These are phyloP conservation scores for Patella depressa DNA, from an alignment of 2,888 invertebrate genomes.

Conservation along the genomic window DNA sequence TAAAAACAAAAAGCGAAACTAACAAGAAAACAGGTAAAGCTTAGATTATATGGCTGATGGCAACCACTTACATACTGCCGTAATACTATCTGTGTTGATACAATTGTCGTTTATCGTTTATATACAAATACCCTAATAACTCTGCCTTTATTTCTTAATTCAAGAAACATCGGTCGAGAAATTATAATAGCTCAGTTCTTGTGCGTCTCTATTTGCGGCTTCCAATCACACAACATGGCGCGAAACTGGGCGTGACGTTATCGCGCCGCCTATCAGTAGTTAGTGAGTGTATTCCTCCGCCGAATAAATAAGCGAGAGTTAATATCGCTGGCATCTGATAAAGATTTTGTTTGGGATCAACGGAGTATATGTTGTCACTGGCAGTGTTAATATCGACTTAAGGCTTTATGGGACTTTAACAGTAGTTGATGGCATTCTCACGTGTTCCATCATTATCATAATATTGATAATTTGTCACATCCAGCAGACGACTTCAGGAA, in stretches of 20 bases:
- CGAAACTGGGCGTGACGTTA: constrained; percentile 13
- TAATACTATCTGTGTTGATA: not conserved
- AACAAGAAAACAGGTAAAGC: not conserved
- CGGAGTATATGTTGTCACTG: not conserved
- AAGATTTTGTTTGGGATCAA: constrained; percentile 6
- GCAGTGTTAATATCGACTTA: constrained; percentile 3
- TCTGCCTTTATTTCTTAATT: not conserved
- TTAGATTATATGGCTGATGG: not conserved
- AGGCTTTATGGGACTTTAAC: constrained; percentile 2
- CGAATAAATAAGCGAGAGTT: constrained; percentile 25
- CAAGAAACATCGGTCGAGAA: constrained; percentile 1
- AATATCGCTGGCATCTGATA: constrained; percentile 1
- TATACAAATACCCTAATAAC: constrained; percentile 10
- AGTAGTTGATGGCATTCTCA: not conserved
- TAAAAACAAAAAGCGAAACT: not conserved
- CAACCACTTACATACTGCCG: not conserved
- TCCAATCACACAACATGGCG: constrained; percentile 4
- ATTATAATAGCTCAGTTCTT: not conserved
- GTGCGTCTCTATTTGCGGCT: not conserved
- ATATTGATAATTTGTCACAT: too few species aligned
- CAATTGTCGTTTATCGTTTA: constrained; percentile 9
- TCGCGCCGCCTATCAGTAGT: constrained; percentile 20
- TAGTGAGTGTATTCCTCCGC: constrained; percentile 23
- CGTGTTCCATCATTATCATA: not conserved
- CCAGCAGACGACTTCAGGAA: too few species aligned